phyloP scores from a whole-genome alignment of 1,140 invertebrate species.

The Callitettix versicolor region DNA sequence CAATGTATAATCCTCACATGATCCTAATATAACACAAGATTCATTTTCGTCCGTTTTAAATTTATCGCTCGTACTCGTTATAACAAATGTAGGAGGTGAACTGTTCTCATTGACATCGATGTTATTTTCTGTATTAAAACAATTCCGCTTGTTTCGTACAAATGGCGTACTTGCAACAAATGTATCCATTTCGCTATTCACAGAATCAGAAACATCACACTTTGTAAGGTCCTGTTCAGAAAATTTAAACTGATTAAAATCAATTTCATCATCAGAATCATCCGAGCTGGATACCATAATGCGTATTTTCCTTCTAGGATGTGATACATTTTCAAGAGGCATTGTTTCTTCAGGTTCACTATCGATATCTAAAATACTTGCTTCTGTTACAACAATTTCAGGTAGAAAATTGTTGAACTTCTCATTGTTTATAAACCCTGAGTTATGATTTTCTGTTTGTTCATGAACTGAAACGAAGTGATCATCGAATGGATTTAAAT shows the following conservation, averaged over 20 bases:
- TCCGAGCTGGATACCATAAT: constrained; percentile 1
- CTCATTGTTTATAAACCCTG: too few species aligned
- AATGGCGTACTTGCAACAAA: background rate
- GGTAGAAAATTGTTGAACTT: constrained; percentile 12
- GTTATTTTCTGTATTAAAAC: too few species aligned
- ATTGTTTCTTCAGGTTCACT: constrained; percentile 9
- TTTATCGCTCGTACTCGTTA: background rate
- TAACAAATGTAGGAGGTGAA: background rate
- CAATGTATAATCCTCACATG: constrained; percentile 41
- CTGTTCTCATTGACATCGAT: background rate
- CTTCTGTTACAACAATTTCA: constrained; percentile 23
- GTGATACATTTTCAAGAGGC: background rate
- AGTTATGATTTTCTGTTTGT: too few species aligned
- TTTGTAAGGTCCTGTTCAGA: background rate
- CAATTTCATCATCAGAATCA: background rate
- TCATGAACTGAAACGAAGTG: too few species aligned
- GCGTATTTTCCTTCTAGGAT: constrained; percentile 5
- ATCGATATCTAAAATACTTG: constrained; percentile 9
- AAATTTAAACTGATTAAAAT: background rate
- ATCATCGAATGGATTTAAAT: too few species aligned
- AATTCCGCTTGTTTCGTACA: background rate
- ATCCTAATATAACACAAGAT: constrained; percentile 41
- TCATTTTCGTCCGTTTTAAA: constrained; percentile 29
- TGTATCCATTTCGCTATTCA: background rate
- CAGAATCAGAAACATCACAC: background rate